Evolutionary conservation across 2,888 invertebrate genomes (phyloP).

Genomic region (Pilophorus perplexus): DNA sequence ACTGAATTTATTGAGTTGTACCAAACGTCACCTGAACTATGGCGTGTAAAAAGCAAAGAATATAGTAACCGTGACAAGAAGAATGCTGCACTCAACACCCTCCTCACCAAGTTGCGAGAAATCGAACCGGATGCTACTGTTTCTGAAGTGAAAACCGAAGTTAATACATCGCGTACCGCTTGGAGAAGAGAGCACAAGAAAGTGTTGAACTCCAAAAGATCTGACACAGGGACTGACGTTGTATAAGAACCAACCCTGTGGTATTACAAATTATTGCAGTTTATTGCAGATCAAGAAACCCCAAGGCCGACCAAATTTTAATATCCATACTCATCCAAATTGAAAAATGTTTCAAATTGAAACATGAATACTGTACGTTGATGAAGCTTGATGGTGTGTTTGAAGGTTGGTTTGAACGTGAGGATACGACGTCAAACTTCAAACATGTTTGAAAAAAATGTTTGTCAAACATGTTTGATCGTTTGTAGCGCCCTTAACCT

Average conservation of each 20-base stretch:
- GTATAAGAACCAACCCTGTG: slow-evolving; percentile 1
- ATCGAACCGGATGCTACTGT: slow-evolving; percentile 7
- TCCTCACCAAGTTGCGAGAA: slow-evolving; percentile 3
- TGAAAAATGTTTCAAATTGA: too few relatives aligned
- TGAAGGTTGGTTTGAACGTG: too few relatives aligned
- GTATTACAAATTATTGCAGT: slow-evolving; percentile 17
- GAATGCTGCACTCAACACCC: too few relatives aligned
- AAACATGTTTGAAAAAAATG: too few relatives aligned
- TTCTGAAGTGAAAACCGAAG: slow-evolving; percentile 14
- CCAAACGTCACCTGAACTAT: slow-evolving; percentile 21
- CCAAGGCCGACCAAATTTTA: slow-evolving; percentile 14
- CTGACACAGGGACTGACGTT: slow-evolving; percentile 8
- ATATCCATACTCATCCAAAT: too few relatives aligned
- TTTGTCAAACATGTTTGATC: too few relatives aligned
- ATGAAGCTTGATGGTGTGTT: too few relatives aligned
- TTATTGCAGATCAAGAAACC: slow-evolving; percentile 23
- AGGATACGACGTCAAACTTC: too few relatives aligned
- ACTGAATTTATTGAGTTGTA: slow-evolving; percentile 23
- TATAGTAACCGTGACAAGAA: slow-evolving; percentile 2
- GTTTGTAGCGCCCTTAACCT: too few relatives aligned
- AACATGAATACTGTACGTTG: too few relatives aligned
- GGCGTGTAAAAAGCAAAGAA: slow-evolving; percentile 1
- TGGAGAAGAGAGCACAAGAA: slow-evolving; percentile 22
- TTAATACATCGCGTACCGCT: slow-evolving; percentile 15
- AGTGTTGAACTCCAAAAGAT: slow-evolving; percentile 27